These are phyloP conservation scores for Pristis pectinata DNA, from an alignment of 2,797 vertebrate genomes.

Conservation along the genomic window DNA sequence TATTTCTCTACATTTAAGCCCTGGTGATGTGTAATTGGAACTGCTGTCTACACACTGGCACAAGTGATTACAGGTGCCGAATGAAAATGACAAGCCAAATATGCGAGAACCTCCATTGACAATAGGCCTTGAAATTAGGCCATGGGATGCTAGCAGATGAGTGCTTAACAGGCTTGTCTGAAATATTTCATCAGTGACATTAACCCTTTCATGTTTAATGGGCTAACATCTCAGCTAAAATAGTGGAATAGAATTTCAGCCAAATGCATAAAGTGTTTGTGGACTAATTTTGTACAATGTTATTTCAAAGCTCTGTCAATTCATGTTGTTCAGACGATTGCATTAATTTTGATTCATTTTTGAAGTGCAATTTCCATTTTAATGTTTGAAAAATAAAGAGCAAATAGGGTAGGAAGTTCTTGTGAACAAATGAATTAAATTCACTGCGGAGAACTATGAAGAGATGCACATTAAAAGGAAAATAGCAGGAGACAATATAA, in stretches of 20 bases:
- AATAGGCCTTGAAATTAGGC: neutral
- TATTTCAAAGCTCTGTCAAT: neutral
- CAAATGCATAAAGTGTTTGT: neutral
- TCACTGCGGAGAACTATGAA: neutral
- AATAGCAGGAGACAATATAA: neutral
- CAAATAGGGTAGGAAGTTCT: neutral
- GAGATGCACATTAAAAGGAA: neutral
- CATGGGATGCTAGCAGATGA: neutral
- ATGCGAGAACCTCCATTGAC: neutral
- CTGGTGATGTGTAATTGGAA: neutral
- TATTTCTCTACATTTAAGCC: neutral
- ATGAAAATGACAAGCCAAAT: neutral
- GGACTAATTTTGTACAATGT: neutral
- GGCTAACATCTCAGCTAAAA: neutral
- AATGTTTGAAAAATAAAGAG: neutral
- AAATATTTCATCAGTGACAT: neutral
- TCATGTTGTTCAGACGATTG: neutral
- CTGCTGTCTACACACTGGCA: neutral
- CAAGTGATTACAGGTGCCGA: neutral
- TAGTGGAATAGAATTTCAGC: neutral
- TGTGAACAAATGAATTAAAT: neutral
- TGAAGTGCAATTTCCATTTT: neutral
- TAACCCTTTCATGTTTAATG: neutral
- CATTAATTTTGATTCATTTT: neutral
- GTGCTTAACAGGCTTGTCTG: neutral